Percentiles rank a stretch among this genome's conserved stretches.
phyloP scores from a whole-genome alignment of 2,888 invertebrate species.

The Odontocolon sp. region DNA sequence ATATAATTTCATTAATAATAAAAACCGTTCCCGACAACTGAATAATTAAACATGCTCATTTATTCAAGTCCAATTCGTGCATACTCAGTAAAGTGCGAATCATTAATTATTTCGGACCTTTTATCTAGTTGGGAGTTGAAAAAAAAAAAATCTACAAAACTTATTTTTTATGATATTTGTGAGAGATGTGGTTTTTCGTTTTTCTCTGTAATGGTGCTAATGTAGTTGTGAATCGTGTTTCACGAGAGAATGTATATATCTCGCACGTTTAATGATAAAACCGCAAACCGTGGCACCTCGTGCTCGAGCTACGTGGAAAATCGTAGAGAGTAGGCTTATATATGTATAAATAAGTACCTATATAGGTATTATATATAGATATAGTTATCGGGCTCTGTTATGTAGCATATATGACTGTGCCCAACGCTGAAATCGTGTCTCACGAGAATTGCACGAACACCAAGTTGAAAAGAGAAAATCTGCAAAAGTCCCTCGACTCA shows the following conservation, averaged over 20 bases:
- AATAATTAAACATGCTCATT: no score
- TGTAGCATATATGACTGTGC: neutral
- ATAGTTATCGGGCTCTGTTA: neutral
- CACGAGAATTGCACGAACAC: conserved; percentile 22
- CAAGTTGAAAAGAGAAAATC: conserved; percentile 24
- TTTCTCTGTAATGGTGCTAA: no score
- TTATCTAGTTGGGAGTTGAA: no score
- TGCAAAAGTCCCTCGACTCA: neutral
- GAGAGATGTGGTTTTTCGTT: no score
- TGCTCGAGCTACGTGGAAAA: conserved; percentile 24
- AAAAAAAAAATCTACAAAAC: no score
- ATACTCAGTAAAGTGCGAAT: no score
- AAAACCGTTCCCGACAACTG: no score
- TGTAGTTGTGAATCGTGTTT: conserved; percentile 13
- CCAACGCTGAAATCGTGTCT: conserved; percentile 8
- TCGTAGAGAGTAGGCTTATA: conserved; percentile 9
- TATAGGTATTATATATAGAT: neutral
- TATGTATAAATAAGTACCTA: neutral
- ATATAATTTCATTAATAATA: no score
- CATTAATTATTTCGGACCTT: no score
- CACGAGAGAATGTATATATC: neutral
- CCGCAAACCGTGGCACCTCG: neutral
- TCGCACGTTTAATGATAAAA: conserved; percentile 20
- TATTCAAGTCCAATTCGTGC: no score
- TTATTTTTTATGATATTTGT: no score